Evolutionary conservation across 2,113 vertebrate genomes (phyloP).

Genomic region (Zosterops japonicus): DNA sequence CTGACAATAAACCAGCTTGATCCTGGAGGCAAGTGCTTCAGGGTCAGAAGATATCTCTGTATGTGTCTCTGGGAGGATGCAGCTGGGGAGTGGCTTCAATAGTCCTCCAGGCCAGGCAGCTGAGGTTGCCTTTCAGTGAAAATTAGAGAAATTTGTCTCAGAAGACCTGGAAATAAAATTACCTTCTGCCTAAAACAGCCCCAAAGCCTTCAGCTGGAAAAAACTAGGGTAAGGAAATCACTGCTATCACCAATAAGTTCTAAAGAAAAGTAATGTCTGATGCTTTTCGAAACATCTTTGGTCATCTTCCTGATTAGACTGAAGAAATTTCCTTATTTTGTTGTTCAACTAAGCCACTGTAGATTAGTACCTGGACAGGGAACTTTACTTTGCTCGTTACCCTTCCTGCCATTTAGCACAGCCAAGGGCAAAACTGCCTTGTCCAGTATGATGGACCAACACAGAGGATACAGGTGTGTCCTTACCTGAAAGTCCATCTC

Average conservation of each 20-base stretch:
- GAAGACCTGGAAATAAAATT: neutral
- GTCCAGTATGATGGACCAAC: neutral
- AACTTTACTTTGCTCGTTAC: accelerated
- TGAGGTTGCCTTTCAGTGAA: neutral
- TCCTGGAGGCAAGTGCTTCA: neutral
- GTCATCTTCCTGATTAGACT: neutral
- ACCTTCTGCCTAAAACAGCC: neutral
- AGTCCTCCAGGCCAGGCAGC: neutral
- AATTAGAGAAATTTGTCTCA: neutral
- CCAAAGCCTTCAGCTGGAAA: neutral
- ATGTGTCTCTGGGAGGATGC: neutral
- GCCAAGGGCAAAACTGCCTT: neutral
- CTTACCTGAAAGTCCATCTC: neutral
- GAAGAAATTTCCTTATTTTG: neutral
- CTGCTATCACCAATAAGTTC: neutral
- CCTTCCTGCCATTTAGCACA: neutral
- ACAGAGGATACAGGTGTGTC: too few relatives aligned
- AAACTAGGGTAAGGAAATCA: neutral
- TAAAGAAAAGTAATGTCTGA: neutral
- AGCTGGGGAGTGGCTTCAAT: neutral
- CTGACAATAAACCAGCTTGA: neutral
- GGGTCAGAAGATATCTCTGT: neutral
- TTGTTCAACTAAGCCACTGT: neutral
- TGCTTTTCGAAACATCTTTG: neutral
- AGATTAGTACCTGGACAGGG: neutral